A percentile compares a stretch with the other conserved stretches of the same genome.
Evolutionary conservation across 2,888 invertebrate species (phyloP).

Genomic region (Anorthoa munda): DNA sequence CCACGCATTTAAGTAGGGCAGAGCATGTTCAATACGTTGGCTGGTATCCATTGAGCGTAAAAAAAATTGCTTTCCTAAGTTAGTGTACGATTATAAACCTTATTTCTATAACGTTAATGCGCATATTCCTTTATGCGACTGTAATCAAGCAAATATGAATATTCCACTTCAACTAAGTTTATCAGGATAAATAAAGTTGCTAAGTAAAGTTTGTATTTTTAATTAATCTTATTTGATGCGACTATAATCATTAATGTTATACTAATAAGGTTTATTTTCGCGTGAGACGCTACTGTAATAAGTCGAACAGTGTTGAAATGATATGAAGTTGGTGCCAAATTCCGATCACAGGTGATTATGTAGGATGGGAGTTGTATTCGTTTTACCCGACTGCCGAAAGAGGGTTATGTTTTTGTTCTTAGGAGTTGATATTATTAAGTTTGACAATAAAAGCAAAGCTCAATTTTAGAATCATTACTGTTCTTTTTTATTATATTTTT

Average conservation of each 20-base stretch:
- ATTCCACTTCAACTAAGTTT: too few relatives aligned
- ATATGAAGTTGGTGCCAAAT: constrained; percentile 20
- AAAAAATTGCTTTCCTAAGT: background rate
- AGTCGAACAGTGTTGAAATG: background rate
- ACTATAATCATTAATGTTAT: too few relatives aligned
- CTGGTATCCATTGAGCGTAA: background rate
- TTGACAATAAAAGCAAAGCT: constrained; percentile 61
- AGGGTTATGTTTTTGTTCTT: constrained; percentile 5
- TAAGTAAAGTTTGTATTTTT: too few relatives aligned
- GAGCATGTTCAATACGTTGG: background rate
- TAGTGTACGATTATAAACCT: background rate
- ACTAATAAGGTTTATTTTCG: background rate
- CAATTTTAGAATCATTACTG: constrained; percentile 41
- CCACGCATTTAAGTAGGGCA: background rate
- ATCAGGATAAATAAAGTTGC: too few relatives aligned
- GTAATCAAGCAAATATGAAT: background rate
- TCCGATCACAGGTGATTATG: constrained; percentile 1
- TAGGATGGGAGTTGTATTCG: background rate
- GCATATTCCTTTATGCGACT: background rate
- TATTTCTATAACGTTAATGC: background rate
- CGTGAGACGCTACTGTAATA: background rate
- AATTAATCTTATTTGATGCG: too few relatives aligned
- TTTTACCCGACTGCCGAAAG: too few relatives aligned
- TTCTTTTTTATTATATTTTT: constrained; percentile 15
- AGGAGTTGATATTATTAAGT: constrained; percentile 37